Conservation (phyloP, 2,888 invertebrate species). For the Cinara cedri region DNA sequence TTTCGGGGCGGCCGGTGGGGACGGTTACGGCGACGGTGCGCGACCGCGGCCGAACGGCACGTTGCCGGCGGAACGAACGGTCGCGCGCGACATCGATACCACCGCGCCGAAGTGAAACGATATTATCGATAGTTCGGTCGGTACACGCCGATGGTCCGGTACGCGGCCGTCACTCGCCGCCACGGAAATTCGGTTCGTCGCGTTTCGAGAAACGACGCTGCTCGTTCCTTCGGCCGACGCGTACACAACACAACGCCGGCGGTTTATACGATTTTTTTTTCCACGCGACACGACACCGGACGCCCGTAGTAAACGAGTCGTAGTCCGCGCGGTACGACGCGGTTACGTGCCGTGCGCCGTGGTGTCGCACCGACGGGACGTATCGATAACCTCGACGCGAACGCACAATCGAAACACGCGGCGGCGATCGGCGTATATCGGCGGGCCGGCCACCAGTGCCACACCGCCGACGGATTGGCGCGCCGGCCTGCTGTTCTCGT, state of each 20-base stretch:
- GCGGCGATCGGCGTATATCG: neutral
- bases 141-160: neutral
- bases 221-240: too few species aligned
- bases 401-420: neutral
- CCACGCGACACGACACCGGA: too few species aligned
- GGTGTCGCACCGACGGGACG: too few species aligned
- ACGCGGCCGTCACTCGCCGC: neutral
- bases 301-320: too few species aligned
- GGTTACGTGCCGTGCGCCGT: neutral
- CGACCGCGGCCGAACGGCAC: slow-evolving; percentile 34
- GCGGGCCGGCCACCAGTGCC: slow-evolving; percentile 28
- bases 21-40: slow-evolving; percentile 6
- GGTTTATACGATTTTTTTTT: too few species aligned
- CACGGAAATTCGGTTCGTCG: neutral
- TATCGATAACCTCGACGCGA: neutral
- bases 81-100: slow-evolving; percentile 30
- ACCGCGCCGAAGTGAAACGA: neutral
- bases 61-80: neutral
- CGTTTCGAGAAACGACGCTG: neutral
- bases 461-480: neutral
- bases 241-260: too few species aligned
- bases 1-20: neutral
- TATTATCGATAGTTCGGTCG: neutral
- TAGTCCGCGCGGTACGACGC: too few species aligned
- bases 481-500: neutral